Conservation (phyloP, 2,797 vertebrate genomes). For the Eospalax fontanierii region DNA sequence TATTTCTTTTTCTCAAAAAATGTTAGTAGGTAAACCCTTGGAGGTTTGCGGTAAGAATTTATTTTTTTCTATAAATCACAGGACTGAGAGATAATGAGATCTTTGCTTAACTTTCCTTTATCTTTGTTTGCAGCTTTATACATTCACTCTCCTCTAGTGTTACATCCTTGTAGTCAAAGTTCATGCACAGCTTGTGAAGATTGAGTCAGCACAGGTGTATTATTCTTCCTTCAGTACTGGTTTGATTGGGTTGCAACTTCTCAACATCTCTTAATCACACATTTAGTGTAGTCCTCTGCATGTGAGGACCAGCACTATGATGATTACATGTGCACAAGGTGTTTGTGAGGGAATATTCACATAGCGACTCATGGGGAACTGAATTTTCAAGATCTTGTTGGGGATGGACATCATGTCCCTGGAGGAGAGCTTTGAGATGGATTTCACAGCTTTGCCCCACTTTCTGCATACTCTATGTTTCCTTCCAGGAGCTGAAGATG, state of each 20-base stretch:
- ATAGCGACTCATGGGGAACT: no score
- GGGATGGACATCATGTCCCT: no score
- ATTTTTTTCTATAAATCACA: constrained; percentile 71
- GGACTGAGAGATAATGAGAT: constrained; percentile 71
- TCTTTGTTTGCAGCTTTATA: constrained; percentile 45
- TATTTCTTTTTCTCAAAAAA: constrained; percentile 77
- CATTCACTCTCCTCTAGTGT: constrained; percentile 65
- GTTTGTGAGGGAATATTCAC: no score
- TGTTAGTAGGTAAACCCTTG: constrained; percentile 67
- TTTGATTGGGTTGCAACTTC: background rate
- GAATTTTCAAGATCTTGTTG: no score
- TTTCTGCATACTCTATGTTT: no score
- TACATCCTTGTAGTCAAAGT: constrained; percentile 48
- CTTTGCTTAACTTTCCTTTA: constrained; percentile 67
- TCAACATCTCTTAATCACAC: background rate
- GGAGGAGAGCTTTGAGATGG: no score
- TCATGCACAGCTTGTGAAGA: background rate
- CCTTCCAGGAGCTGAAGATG: no score
- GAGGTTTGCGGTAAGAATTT: constrained; percentile 53
- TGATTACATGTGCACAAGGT: background rate
- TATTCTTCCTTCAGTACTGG: background rate
- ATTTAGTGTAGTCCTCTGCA: background rate
- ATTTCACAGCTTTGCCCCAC: no score
- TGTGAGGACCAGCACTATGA: background rate
- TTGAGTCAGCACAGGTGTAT: background rate